phyloP scores from a whole-genome alignment of 2,113 vertebrate species.

The Datnioides undecimradiatus region DNA sequence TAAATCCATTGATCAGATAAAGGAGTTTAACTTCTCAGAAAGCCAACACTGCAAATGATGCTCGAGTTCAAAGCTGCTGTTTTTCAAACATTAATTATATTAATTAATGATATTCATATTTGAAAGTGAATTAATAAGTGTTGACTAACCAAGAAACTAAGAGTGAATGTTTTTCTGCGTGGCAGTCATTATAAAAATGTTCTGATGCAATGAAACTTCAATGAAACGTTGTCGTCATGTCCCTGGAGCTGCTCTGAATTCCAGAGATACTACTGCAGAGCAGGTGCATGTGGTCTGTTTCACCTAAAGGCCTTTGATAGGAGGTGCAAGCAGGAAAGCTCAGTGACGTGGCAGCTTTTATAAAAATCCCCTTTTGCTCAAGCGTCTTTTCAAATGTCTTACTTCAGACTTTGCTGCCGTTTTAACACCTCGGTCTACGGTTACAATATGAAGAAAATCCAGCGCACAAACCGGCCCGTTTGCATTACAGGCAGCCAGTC shows the following conservation, averaged over 20 bases:
- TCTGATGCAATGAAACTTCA: background rate
- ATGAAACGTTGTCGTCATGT: background rate
- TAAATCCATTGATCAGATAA: background rate
- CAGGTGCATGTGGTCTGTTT: constrained; percentile 3
- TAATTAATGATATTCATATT: background rate
- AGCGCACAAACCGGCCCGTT: background rate
- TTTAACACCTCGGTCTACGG: constrained; percentile 3
- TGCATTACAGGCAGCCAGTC: background rate
- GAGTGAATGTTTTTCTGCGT: background rate
- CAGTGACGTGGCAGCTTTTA: background rate
- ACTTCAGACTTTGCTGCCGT: background rate
- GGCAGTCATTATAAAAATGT: background rate
- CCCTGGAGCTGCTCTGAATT: background rate
- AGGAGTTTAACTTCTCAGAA: background rate
- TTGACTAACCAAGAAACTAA: too few species aligned
- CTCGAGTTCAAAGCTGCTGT: background rate
- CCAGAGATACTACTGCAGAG: background rate
- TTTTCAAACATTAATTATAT: too few species aligned
- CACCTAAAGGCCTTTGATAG: background rate
- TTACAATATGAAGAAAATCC: background rate
- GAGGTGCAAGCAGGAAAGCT: background rate
- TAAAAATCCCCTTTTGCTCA: background rate
- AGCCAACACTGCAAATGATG: background rate
- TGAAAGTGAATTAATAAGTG: too few species aligned
- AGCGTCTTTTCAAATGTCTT: background rate